These are phyloP conservation scores for Xyliphius kryptos DNA, from an alignment of 2,113 vertebrate genomes.

Conservation along the genomic window DNA sequence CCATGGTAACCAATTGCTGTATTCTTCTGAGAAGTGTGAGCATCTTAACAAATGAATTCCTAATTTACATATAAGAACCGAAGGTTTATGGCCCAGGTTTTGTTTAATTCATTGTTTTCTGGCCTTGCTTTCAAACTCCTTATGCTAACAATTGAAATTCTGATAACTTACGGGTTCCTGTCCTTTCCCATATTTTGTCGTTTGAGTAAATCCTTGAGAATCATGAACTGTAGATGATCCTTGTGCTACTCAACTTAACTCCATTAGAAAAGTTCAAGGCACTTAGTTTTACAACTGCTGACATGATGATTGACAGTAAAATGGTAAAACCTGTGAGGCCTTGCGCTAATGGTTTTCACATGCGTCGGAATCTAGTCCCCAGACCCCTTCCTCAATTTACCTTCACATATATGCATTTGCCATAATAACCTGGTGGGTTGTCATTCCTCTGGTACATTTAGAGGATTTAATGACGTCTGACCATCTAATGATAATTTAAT, in stretches of 20 bases:
- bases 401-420: no score
- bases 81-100: neutral
- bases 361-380: neutral
- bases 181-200: no score
- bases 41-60: neutral
- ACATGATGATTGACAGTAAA: neutral
- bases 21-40: slow-evolving; percentile 11
- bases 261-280: no score
- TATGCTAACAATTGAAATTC: neutral
- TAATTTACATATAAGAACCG: neutral
- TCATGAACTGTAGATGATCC: no score
- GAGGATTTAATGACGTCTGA: no score
- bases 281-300: neutral
- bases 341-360: slow-evolving; percentile 21
- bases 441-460: no score
- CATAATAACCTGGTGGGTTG: no score
- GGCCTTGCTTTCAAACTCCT: neutral
- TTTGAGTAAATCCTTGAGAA: no score
- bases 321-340: neutral
- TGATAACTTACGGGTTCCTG: neutral
- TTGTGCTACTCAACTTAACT: no score
- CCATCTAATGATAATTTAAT: no score
- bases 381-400: no score
- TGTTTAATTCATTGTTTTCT: neutral
- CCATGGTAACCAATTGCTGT: slow-evolving; percentile 5